Evolutionary conservation across 2,797 vertebrate genomes (phyloP).

Genomic region (Dicrostonyx torquatus): DNA sequence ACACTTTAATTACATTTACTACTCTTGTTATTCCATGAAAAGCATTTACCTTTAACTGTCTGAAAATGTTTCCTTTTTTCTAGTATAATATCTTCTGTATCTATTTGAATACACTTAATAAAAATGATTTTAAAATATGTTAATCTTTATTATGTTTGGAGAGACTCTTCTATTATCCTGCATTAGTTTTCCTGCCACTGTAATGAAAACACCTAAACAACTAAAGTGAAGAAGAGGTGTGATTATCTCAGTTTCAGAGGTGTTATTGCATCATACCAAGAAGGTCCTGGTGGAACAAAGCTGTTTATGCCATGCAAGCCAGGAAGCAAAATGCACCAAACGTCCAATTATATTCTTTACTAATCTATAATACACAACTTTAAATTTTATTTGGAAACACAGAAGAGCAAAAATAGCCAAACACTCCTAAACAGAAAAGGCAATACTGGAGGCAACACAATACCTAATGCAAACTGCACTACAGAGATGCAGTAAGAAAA

Average conservation of each 20-base stretch:
- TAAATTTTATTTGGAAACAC: not conserved
- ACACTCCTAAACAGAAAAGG: not conserved
- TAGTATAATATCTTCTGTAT: not conserved
- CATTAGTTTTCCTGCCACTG: not conserved
- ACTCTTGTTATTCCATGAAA: conserved; percentile 3
- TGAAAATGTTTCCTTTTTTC: not conserved
- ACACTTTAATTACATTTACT: conserved; percentile 5
- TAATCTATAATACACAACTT: not conserved
- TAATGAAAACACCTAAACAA: not conserved
- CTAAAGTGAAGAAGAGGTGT: not conserved
- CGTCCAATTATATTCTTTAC: too few relatives aligned
- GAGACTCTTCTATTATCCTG: not conserved
- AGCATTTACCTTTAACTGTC: not conserved
- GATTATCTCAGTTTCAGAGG: not conserved
- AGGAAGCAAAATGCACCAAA: not conserved
- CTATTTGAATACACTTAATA: conserved; percentile 8
- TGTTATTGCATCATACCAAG: not conserved
- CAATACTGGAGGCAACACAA: not conserved
- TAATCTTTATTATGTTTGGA: not conserved
- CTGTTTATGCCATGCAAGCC: not conserved
- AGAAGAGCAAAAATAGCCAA: not conserved
- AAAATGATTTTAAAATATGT: not conserved
- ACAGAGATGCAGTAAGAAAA: not conserved
- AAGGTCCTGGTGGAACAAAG: too few relatives aligned
- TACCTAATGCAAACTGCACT: not conserved